Base-by-base conservation (phyloP, 2,888 invertebrate species). In the Geotrupes spiniger region DNA sequence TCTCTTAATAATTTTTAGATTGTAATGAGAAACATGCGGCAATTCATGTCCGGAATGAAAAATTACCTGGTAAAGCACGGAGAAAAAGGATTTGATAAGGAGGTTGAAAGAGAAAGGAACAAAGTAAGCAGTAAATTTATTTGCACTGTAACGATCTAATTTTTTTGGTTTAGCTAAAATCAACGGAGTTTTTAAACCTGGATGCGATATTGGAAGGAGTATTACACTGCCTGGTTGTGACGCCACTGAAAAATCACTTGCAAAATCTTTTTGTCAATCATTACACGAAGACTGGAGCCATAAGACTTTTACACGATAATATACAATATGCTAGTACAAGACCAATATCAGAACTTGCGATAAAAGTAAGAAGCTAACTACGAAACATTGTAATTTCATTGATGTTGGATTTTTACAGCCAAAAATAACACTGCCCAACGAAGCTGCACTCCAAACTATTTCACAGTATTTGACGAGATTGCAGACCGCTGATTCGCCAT, bases 11-110 rank as follows among this genome's bases (percentile, higher is more conserved):
- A 28, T 31, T 21, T 66, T 27, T 59, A 78, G 78, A 80, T 92
- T 47, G 89, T 89, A 54, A 90, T 91, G 90, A 79, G 90, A 51
- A 91, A 91, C 65, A 90, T 95, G 78, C 82, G 96, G 1, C 95
- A 96, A 72, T 98, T 97, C 70, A 95, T 97, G 92, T 95, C 92
- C 10, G 97, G 96, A 46, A 96, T 98, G 87, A 97, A 97, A 73
- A 98, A 98, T 73, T 98, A 96, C 73, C 78, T 97, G 51, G 91
- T 96, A 25, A 95, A 95, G 65, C 93, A 95, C 63, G 96, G 96
- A 11, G 96, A 97, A 69, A 85, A 89, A 52, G 91, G 91, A 61
- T 90, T 97, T 68, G 92, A 92, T 67, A 87, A 86, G 60, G 87
- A 95, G 69, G 92, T 97, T 36, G 92, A 94, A 71, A 82, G 85